A percentile compares a stretch with the other conserved stretches of the same genome.
phyloP scores from a whole-genome alignment of 2,888 invertebrate species.

The Thymelicus lineola region DNA sequence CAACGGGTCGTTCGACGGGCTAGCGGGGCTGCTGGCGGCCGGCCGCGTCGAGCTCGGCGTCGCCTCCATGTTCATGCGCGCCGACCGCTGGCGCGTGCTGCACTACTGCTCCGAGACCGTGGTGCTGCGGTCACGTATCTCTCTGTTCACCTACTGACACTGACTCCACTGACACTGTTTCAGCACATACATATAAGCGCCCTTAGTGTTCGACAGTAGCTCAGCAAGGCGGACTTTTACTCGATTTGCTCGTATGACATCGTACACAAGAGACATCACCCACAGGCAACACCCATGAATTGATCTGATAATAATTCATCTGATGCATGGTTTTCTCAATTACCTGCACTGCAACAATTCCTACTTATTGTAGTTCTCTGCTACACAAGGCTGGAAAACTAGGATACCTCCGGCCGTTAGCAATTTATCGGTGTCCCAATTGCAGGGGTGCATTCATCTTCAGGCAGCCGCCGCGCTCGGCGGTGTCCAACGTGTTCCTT shows the following conservation, averaged over 20 bases:
- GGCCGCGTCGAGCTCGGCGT: slow-evolving; percentile 79
- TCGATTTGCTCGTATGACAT: no score
- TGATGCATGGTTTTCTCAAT: no score
- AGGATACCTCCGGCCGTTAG: neutral
- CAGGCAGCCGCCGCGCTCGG: slow-evolving; percentile 86
- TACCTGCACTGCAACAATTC: no score
- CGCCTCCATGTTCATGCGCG: slow-evolving; percentile 83
- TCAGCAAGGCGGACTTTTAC: no score
- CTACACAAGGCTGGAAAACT: neutral
- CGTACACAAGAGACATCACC: no score
- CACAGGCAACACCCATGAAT: no score
- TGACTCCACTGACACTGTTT: no score
- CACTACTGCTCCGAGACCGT: slow-evolving; percentile 84
- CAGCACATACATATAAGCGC: no score
- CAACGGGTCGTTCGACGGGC: slow-evolving; percentile 85
- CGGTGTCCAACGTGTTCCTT: slow-evolving; percentile 86
- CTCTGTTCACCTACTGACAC: no score
- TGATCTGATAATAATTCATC: no score
- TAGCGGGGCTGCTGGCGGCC: slow-evolving; percentile 84
- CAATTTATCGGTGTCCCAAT: neutral
- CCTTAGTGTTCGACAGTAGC: no score
- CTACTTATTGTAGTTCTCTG: no score
- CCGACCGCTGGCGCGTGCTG: slow-evolving; percentile 79
- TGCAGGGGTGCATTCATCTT: slow-evolving; percentile 84
- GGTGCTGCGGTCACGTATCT: slow-evolving; percentile 56